Evolutionary conservation across 2,888 invertebrate genomes (phyloP), one percentile per base, ranked within the genome.

Genomic region (Balanococcus diminutus): DNA sequence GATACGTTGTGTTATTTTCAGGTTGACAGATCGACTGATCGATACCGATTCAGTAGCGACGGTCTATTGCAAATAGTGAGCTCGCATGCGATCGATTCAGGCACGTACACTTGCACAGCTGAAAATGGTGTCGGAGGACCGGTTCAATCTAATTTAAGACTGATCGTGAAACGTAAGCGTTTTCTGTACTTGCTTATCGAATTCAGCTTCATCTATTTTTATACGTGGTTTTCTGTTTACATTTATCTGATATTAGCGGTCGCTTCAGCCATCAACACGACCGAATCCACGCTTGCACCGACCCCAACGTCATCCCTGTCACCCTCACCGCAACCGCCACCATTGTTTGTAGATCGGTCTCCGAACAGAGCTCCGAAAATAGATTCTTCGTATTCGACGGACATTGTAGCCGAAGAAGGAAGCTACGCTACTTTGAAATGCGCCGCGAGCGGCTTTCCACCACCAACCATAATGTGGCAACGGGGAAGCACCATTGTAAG

Each of bases 11-110:
- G 31, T 39, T n/a, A n/a, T 79, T 86, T 79, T 19, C 88, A 96
- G 96, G 95, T 96, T 89, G 93, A 94, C 88, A 93, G 93, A 79
- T 92, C 93, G 81, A 92, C 92, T 87, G 94, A 94, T 36, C 93
- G 96, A 86, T 95, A 94, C 90, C 92, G 93, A 42, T 91, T 96
- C 87, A 90, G 93, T 61, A 86, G 87, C 9, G 94, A 94, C 88
- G 95, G 95, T n/a, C 93, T 96, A 2, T 91, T 97, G 84, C 95
- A 96, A 90, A 96, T 98, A 87, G 93, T 96, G n/a, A 94, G 95
- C 56, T 91, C 96, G 36, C 93, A 94, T 89, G 93, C 93, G 88
- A 93, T 93, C 86, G 98, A 98, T 90, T 93, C 94, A 28, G 98
- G 97, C 42, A 93, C 93, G 14, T 98, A 98, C 90, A 92, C 95